phyloP scores from a whole-genome alignment of 2,888 invertebrate species.

The Tetragonisca angustula region DNA sequence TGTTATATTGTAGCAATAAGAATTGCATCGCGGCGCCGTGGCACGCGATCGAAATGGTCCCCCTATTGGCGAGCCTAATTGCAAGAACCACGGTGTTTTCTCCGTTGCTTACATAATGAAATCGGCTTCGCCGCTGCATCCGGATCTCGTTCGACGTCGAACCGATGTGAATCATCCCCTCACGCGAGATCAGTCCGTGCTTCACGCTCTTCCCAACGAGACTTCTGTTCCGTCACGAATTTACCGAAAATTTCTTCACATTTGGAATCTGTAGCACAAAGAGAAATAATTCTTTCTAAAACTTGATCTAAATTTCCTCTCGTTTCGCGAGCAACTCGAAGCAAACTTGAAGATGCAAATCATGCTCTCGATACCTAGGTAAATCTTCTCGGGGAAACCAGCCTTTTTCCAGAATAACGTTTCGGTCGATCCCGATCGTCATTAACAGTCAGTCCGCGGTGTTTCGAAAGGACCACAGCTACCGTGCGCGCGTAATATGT shows the following conservation, averaged over 20 bases:
- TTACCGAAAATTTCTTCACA: not conserved
- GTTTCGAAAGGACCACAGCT: conserved; percentile 48
- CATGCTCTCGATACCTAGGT: too few relatives aligned
- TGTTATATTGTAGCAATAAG: conserved; percentile 71
- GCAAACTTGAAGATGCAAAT: too few relatives aligned
- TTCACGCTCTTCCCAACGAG: conserved; percentile 20
- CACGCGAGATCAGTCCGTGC: conserved; percentile 48
- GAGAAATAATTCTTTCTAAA: not conserved
- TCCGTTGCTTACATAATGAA: conserved; percentile 66
- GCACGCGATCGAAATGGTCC: conserved; percentile 75
- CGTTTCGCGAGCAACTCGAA: too few relatives aligned
- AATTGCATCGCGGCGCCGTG: conserved; percentile 69
- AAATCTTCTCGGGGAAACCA: conserved; percentile 10
- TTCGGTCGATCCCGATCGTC: conserved; percentile 7
- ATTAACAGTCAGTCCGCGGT: conserved; percentile 61
- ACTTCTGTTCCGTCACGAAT: conserved; percentile 30
- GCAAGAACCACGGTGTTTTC: conserved; percentile 69
- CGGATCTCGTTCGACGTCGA: conserved; percentile 52
- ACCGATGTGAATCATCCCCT: conserved; percentile 55
- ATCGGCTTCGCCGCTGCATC: conserved; percentile 54
- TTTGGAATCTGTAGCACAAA: not conserved
- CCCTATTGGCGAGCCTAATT: conserved; percentile 72
- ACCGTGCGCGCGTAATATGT: conserved; percentile 68
- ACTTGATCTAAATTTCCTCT: not conserved
- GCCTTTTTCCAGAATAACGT: too few relatives aligned